Evolutionary conservation across 2,888 invertebrate species (phyloP).

Genomic region (Galerucella calmariensis): DNA sequence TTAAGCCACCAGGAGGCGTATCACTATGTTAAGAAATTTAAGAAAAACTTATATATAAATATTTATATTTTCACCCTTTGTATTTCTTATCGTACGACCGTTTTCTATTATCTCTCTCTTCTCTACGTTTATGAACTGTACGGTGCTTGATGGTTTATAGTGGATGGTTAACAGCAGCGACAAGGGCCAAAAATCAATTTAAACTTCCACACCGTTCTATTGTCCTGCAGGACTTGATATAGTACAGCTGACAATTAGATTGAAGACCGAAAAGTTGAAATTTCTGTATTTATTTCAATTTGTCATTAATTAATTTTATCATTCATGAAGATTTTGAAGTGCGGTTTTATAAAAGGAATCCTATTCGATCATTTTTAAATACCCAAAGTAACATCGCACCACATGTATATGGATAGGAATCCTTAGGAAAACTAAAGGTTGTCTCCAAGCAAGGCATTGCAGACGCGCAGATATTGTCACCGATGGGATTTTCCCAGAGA

Average conservation of each 20-base stretch:
- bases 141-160: conserved; percentile 11
- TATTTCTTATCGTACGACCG: not conserved
- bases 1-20: too few species aligned
- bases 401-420: too few species aligned
- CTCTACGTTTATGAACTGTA: conserved; percentile 4
- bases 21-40: too few species aligned
- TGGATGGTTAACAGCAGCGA: conserved; percentile 45
- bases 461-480: too few species aligned
- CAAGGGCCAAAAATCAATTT: conserved; percentile 61
- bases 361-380: too few species aligned
- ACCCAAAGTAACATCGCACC: too few species aligned
- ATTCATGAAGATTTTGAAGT: too few species aligned
- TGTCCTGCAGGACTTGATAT: conserved; percentile 47
- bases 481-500: too few species aligned
- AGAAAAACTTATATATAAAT: not conserved
- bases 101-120: not conserved
- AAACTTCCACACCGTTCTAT: conserved; percentile 57
- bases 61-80: not conserved
- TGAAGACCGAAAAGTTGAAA: not conserved
- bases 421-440: too few species aligned
- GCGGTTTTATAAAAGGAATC: too few species aligned
- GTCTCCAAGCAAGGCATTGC: too few species aligned
- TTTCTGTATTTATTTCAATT: not conserved
- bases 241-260: not conserved
- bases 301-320: not conserved